A percentile compares a stretch with the other conserved stretches of the same genome.
These are phyloP conservation scores for Biston betularia DNA, from an alignment of 2,888 invertebrate species.

Conservation along the genomic window DNA sequence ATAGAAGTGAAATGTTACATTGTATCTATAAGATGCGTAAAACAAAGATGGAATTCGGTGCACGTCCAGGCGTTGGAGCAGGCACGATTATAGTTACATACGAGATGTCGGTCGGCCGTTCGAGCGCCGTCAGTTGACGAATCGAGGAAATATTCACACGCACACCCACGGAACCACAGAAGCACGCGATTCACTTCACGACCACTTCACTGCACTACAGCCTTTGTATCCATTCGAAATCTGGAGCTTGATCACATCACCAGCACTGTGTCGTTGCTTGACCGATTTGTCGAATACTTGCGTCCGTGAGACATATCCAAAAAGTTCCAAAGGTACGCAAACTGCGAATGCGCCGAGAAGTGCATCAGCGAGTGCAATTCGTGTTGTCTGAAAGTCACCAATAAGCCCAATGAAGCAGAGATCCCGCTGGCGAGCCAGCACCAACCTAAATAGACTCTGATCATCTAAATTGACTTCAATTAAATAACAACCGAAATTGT, in stretches of 20 bases:
- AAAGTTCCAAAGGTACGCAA: constrained; percentile 49
- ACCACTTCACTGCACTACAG: constrained; percentile 35
- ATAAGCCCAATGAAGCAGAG: constrained; percentile 86
- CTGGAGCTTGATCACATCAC: constrained; percentile 29
- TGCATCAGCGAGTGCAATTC: constrained; percentile 85
- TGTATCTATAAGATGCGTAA: not conserved
- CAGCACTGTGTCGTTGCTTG: not conserved
- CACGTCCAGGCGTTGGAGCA: constrained; percentile 7
- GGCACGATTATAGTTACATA: constrained; percentile 24
- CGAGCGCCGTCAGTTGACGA: constrained; percentile 38
- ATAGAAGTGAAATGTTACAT: too few species aligned
- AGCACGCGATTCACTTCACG: constrained; percentile 38
- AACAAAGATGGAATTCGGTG: not conserved
- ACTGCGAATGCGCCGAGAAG: constrained; percentile 77
- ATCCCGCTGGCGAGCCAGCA: constrained; percentile 85
- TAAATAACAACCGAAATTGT: constrained; percentile 87
- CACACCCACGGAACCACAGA: constrained; percentile 41
- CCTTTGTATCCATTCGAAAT: constrained; percentile 16
- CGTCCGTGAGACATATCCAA: constrained; percentile 60
- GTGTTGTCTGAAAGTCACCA: constrained; percentile 86
- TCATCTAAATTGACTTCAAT: constrained; percentile 87
- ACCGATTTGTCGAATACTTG: constrained; percentile 2
- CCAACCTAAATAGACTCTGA: constrained; percentile 87
- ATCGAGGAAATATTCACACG: constrained; percentile 46
- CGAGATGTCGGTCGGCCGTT: constrained; percentile 24